Evolutionary conservation across 2,797 vertebrate genomes (phyloP).

Genomic region (Ibycter americanus): DNA sequence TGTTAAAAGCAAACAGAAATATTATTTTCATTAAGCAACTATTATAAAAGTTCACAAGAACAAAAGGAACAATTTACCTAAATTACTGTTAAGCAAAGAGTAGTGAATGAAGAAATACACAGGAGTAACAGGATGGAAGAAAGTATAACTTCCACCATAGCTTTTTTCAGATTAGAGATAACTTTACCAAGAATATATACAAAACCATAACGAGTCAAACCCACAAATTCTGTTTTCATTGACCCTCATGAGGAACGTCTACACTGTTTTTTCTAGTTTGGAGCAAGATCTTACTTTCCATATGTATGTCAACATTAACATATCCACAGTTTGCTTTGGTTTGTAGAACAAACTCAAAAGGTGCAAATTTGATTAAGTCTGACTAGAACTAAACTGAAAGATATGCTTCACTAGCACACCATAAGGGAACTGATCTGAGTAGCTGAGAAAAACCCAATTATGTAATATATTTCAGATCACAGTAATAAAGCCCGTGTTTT

Average conservation of each 20-base stretch:
- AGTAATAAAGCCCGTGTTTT: neutral
- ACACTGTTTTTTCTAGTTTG: neutral
- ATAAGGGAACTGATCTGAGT: neutral
- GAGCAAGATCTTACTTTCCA: neutral
- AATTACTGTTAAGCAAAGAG: neutral
- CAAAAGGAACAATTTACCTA: neutral
- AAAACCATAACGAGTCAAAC: neutral
- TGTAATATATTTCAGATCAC: neutral
- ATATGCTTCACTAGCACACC: neutral
- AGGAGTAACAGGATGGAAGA: neutral
- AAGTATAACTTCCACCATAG: neutral
- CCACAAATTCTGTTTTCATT: neutral
- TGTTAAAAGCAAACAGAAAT: neutral
- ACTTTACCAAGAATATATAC: neutral
- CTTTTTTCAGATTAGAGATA: neutral
- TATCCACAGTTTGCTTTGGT: neutral
- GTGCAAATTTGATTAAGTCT: neutral
- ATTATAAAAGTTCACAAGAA: neutral
- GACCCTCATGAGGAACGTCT: neutral
- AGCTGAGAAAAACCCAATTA: accelerated
- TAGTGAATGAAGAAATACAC: neutral
- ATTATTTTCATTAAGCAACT: neutral
- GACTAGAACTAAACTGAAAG: neutral
- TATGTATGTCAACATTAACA: accelerated
- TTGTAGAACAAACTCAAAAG: neutral